These are phyloP conservation scores for Saguinus midas DNA, from an alignment of 2,113 vertebrate species.

Conservation along the genomic window DNA sequence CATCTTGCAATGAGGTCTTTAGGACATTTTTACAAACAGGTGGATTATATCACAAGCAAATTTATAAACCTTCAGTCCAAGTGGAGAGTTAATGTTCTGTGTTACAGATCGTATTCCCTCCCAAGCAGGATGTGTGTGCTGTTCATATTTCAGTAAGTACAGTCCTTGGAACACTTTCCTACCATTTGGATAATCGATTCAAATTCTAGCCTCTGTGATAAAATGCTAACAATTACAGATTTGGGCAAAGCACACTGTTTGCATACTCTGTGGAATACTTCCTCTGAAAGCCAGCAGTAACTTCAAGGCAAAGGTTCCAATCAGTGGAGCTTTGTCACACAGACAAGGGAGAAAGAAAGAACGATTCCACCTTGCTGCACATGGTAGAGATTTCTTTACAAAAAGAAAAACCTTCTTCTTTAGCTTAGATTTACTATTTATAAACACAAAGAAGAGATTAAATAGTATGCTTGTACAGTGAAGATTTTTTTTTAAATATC, in stretches of 20 bases:
- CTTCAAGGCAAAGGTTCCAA: neutral
- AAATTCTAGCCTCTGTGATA: constrained; percentile 13
- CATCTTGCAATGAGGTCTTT: neutral
- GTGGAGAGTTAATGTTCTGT: constrained; percentile 11
- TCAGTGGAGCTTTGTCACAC: neutral
- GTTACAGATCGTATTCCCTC: neutral
- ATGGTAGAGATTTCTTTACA: neutral
- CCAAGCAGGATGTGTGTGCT: neutral
- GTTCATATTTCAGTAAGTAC: constrained; percentile 21
- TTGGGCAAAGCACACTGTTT: neutral
- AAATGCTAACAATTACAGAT: neutral
- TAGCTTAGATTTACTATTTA: constrained; percentile 31
- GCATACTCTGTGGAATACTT: neutral
- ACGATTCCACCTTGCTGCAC: neutral
- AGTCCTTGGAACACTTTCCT: neutral
- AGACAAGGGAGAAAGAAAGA: neutral
- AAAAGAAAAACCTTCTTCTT: neutral
- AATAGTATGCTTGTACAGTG: neutral
- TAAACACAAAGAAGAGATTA: neutral
- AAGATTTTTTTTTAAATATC: neutral
- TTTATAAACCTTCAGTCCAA: neutral
- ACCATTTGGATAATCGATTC: neutral
- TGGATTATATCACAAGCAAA: constrained; percentile 30
- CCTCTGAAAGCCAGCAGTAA: constrained; percentile 32
- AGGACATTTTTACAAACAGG: constrained; percentile 20